Evolutionary conservation across 2,888 invertebrate species (phyloP).

Genomic region (Pheosia gnoma): DNA sequence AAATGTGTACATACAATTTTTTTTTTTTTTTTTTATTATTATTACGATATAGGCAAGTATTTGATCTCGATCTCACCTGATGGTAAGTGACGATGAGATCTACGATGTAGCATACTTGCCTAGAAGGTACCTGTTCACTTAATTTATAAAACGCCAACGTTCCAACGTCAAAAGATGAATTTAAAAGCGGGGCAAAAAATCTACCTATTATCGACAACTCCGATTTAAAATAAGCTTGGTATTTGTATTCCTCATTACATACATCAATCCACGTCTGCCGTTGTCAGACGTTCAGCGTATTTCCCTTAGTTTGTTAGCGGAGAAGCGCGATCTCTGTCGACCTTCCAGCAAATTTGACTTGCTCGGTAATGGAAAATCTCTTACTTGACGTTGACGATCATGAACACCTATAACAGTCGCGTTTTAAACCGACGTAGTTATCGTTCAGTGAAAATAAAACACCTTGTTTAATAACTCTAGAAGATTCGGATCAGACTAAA

Average conservation of each 20-base stretch:
- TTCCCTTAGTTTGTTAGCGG: slow-evolving; percentile 58
- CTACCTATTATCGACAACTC: background rate
- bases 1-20: too few relatives aligned
- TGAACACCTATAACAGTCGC: slow-evolving; percentile 45
- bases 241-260: slow-evolving; percentile 25
- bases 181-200: background rate
- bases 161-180: background rate
- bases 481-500: too few relatives aligned
- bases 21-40: too few relatives aligned
- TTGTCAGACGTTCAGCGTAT: slow-evolving; percentile 40
- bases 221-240: background rate
- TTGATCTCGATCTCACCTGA: too few relatives aligned
- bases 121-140: too few relatives aligned
- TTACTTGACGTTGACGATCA: slow-evolving; percentile 47
- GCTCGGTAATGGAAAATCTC: slow-evolving; percentile 59
- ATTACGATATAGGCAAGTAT: too few relatives aligned
- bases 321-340: slow-evolving; percentile 49
- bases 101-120: too few relatives aligned
- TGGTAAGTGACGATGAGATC: too few relatives aligned
- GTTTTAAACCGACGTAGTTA: slow-evolving; percentile 46
- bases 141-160: background rate
- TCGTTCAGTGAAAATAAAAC: slow-evolving; percentile 33
- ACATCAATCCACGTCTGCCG: slow-evolving; percentile 36
- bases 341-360: slow-evolving; percentile 58
- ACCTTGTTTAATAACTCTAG: slow-evolving; percentile 8